Evolutionary conservation across 2,113 vertebrate genomes (phyloP).

Genomic region (Smithornis capensis): DNA sequence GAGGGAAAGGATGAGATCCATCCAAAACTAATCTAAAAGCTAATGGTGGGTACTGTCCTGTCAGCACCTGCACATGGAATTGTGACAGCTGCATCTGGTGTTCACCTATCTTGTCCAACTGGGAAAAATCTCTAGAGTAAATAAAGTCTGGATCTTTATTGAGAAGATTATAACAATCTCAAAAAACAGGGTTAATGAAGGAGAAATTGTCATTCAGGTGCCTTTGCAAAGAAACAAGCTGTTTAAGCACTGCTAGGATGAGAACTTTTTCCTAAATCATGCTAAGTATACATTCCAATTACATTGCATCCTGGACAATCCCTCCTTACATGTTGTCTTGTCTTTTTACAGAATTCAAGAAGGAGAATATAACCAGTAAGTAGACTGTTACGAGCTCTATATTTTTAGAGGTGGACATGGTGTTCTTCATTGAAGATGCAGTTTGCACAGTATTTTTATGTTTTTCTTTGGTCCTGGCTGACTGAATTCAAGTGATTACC

Average conservation of each 20-base stretch:
- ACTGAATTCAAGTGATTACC: neutral
- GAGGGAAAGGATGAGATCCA: fast-evolving
- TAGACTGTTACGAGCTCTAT: constrained; percentile 10
- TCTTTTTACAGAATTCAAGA: constrained; percentile 86
- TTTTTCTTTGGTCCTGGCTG: neutral
- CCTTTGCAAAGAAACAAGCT: neutral
- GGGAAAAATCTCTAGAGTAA: neutral
- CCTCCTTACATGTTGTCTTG: constrained; percentile 35
- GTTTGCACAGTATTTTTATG: neutral
- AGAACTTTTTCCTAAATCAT: neutral
- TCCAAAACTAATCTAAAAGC: neutral
- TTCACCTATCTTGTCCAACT: fast-evolving
- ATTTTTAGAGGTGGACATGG: neutral
- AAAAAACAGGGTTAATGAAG: neutral
- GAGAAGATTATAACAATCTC: neutral
- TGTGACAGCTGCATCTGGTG: neutral
- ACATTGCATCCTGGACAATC: neutral
- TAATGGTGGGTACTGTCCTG: fast-evolving
- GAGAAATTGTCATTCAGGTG: neutral
- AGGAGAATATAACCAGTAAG: constrained; percentile 92
- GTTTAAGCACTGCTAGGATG: neutral
- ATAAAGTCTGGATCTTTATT: neutral
- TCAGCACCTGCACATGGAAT: neutral
- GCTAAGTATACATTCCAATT: neutral
- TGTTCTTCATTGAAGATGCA: neutral